Conservation (phyloP, 2,797 vertebrate genomes). For the Xerus rutilus region DNA sequence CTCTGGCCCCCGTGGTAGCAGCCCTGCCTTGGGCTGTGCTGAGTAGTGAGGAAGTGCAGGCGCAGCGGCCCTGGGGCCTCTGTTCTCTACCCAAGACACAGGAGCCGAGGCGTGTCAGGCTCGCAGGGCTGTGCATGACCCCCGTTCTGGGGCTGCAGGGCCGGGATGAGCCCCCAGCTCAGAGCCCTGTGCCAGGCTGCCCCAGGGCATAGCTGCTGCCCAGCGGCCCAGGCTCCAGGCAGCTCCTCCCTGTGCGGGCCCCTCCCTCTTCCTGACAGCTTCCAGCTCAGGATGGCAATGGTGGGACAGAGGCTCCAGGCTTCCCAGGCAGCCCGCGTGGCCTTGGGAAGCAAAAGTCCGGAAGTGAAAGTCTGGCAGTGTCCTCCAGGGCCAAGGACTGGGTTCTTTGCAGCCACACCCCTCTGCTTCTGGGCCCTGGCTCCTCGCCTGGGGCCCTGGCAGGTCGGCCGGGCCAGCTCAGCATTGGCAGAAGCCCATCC, state of each 20-base stretch:
- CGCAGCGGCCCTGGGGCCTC: not conserved
- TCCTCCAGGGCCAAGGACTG: not conserved
- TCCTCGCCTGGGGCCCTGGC: not conserved
- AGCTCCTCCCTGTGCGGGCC: not conserved
- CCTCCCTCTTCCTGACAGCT: not conserved
- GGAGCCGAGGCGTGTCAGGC: not conserved
- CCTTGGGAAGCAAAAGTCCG: not conserved
- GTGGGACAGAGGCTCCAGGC: not conserved
- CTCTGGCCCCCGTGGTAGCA: too few relatives aligned
- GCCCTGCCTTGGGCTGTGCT: too few relatives aligned
- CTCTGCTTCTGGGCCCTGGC: not conserved
- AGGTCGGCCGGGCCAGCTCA: not conserved
- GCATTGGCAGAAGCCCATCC: not conserved
- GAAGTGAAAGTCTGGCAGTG: rapidly evolving
- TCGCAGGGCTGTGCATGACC: not conserved
- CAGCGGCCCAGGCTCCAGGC: not conserved
- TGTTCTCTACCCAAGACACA: too few relatives aligned
- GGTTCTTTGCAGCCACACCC: not conserved
- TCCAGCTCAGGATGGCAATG: not conserved
- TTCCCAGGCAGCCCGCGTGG: too few relatives aligned
- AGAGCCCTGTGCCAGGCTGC: not conserved
- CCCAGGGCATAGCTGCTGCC: not conserved
- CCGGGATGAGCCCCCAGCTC: not conserved
- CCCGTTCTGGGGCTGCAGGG: not conserved
- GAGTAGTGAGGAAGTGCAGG: too few relatives aligned